Evolutionary conservation across 2,113 vertebrate genomes (phyloP).

Genomic region (Cricetomys ansorgei): DNA sequence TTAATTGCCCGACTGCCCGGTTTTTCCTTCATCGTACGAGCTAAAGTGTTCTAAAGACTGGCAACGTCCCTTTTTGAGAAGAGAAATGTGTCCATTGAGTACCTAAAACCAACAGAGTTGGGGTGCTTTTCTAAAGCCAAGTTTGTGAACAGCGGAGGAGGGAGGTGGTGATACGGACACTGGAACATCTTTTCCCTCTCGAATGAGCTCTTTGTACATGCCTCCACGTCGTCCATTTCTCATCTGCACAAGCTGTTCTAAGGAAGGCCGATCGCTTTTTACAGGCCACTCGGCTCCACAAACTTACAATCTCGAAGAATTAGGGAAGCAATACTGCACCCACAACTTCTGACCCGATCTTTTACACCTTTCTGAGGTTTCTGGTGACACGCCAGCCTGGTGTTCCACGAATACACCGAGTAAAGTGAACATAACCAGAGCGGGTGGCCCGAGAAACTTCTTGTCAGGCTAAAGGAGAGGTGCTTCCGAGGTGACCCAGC

Average conservation of each 20-base stretch:
- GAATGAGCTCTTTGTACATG: not conserved
- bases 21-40: not conserved
- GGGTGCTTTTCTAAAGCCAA: constrained; percentile 44
- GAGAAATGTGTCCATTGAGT: not conserved
- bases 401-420: constrained; percentile 32
- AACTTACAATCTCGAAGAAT: constrained; percentile 24
- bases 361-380: constrained; percentile 39
- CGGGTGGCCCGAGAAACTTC: constrained; percentile 46
- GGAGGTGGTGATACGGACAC: not conserved
- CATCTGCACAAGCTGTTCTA: not conserved
- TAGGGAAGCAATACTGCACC: not conserved
- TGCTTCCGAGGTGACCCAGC: constrained; percentile 48
- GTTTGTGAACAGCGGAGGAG: constrained; percentile 41
- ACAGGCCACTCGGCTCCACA: not conserved
- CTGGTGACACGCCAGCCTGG: constrained; percentile 43
- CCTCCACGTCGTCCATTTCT: constrained; percentile 24
- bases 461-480: not conserved
- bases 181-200: not conserved
- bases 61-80: not conserved
- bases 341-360: constrained; percentile 58
- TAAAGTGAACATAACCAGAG: not conserved
- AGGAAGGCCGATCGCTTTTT: not conserved
- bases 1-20: constrained; percentile 4
- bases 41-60: not conserved
- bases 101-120: not conserved